Evolutionary conservation across 2,888 invertebrate genomes (phyloP).

Genomic region (Cryptophagus acutangulus): DNA sequence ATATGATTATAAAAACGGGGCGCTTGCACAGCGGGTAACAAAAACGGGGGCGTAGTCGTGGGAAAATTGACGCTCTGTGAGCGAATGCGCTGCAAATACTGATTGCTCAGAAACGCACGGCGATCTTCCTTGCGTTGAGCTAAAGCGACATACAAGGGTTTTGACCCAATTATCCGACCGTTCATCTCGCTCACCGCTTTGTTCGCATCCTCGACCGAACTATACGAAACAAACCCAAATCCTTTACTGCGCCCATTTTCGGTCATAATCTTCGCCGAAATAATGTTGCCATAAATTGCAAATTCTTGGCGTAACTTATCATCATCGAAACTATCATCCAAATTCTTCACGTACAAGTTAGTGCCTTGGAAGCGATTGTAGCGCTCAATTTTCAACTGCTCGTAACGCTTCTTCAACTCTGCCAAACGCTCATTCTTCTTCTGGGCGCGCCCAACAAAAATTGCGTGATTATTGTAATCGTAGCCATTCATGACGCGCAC

Average conservation of each 20-base stretch:
- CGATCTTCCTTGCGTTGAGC: constrained; percentile 70
- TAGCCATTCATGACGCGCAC: constrained; percentile 87
- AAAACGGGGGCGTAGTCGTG: constrained; percentile 68
- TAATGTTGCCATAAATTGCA: constrained; percentile 62
- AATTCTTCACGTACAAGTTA: constrained; percentile 69
- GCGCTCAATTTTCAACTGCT: constrained; percentile 87
- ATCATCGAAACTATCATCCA: constrained; percentile 66
- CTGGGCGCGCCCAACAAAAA: constrained; percentile 97
- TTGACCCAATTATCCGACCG: constrained; percentile 61
- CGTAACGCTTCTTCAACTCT: constrained; percentile 93
- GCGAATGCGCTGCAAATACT: constrained; percentile 69
- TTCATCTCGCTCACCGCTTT: constrained; percentile 71
- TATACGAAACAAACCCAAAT: constrained; percentile 68
- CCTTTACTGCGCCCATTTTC: constrained; percentile 54
- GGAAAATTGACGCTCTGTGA: constrained; percentile 75
- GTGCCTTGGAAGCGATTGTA: constrained; percentile 66
- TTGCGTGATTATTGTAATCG: constrained; percentile 65
- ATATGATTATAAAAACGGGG: constrained; percentile 79
- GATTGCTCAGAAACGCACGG: constrained; percentile 61
- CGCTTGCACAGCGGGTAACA: constrained; percentile 83
- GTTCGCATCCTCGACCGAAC: constrained; percentile 64
- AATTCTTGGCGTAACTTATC: constrained; percentile 62
- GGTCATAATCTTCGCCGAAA: constrained; percentile 63
- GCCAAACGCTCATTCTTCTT: constrained; percentile 97
- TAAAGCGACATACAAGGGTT: constrained; percentile 67